Percentiles rank a stretch among this genome's conserved stretches.
These are phyloP conservation scores for Unio pictorum DNA, from an alignment of 2,888 invertebrate species.

Conservation along the genomic window DNA sequence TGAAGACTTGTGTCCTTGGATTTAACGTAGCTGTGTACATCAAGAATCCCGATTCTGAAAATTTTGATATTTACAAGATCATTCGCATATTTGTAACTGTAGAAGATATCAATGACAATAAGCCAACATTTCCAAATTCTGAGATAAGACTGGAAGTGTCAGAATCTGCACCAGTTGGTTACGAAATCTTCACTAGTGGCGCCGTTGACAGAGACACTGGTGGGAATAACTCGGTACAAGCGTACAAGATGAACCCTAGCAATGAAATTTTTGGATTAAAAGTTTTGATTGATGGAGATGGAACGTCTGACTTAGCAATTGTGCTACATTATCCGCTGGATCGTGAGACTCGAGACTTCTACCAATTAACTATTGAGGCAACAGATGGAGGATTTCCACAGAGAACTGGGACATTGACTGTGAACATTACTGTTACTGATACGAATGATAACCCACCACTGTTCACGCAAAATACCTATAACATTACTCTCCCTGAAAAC, in stretches of 20 bases:
- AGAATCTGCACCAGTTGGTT: conserved; percentile 45
- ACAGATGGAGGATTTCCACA: conserved; percentile 58
- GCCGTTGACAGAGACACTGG: conserved; percentile 54
- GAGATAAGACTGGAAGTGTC: conserved; percentile 45
- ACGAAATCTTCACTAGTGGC: conserved; percentile 46
- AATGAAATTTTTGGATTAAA: conserved; percentile 54
- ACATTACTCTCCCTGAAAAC: conserved; percentile 53
- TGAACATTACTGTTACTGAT: conserved; percentile 61
- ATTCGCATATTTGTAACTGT: conserved; percentile 48
- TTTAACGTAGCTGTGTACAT: conserved; percentile 58
- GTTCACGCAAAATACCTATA: conserved; percentile 47
- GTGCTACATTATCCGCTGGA: conserved; percentile 55
- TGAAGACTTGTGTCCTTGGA: conserved; percentile 37
- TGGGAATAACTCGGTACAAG: conserved; percentile 51
- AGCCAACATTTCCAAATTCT: conserved; percentile 45
- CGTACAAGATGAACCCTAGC: conserved; percentile 47
- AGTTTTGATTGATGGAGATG: conserved; percentile 43
- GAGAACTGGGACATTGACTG: conserved; percentile 49
- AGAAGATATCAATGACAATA: conserved; percentile 56
- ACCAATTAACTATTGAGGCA: conserved; percentile 55
- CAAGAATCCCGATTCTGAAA: conserved; percentile 29
- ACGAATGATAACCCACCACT: conserved; percentile 58
- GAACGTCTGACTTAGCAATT: conserved; percentile 53
- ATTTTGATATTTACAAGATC: conserved; percentile 48
- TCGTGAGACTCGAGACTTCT: conserved; percentile 54